These are phyloP conservation scores for Leucophenga montana DNA, from an alignment of 2,888 invertebrate genomes.

Conservation along the genomic window DNA sequence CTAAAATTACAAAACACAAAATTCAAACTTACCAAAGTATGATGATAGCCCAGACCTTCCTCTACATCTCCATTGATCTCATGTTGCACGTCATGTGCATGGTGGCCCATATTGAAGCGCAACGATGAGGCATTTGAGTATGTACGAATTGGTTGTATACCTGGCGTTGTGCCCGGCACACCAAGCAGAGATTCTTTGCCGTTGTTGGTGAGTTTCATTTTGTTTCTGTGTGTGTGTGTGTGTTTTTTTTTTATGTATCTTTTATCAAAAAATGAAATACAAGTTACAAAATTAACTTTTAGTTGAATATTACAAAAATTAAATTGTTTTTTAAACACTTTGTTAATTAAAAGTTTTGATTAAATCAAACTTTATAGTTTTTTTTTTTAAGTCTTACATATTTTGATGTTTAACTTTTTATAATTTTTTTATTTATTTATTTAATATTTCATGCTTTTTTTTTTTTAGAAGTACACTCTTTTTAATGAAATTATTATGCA, in stretches of 20 bases:
- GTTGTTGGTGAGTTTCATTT: constrained; percentile 51
- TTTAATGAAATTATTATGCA: constrained; percentile 1
- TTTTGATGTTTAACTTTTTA: too few relatives aligned
- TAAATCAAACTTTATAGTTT: background rate
- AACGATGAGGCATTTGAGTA: constrained; percentile 58
- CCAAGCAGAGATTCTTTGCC: constrained; percentile 60
- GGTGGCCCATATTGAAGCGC: constrained; percentile 48
- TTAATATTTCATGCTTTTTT: too few relatives aligned
- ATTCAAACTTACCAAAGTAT: constrained; percentile 64
- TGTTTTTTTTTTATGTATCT: too few relatives aligned
- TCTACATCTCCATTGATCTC: constrained; percentile 53
- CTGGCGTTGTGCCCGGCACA: constrained; percentile 52
- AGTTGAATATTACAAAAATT: constrained; percentile 42
- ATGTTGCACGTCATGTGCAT: constrained; percentile 29
- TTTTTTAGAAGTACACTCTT: too few relatives aligned
- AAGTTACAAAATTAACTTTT: background rate
- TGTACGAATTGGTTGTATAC: constrained; percentile 57
- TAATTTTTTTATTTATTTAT: too few relatives aligned
- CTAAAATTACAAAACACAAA: constrained; percentile 27
- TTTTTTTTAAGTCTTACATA: too few relatives aligned
- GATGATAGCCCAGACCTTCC: constrained; percentile 68
- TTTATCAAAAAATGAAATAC: background rate
- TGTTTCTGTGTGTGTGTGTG: too few relatives aligned
- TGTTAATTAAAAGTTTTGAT: background rate
- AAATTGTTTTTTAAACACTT: background rate